These are phyloP conservation scores for Ameiurus melas DNA, from an alignment of 2,113 vertebrate species.

Conservation along the genomic window DNA sequence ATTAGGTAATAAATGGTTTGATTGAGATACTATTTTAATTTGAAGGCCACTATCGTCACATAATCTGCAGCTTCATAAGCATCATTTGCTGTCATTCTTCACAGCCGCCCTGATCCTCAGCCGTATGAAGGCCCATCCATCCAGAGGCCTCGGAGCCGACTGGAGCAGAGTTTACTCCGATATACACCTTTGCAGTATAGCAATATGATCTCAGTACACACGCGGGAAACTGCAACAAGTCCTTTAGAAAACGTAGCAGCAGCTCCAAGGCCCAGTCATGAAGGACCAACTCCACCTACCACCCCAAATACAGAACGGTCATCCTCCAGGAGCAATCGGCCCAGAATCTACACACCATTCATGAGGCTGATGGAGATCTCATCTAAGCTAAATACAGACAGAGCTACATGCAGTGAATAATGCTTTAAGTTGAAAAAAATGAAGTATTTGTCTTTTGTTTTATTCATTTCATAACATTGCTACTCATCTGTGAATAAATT, in stretches of 20 bases:
- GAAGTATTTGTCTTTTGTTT: conserved; percentile 46
- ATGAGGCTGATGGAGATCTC: conserved; percentile 85
- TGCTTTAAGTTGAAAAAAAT: conserved; percentile 20
- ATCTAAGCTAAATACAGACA: conserved; percentile 65
- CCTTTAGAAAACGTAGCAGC: conserved; percentile 3
- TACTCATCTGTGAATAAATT: conserved; percentile 59
- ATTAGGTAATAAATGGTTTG: conserved; percentile 75
- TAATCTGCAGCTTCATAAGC: neutral
- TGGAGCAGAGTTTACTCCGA: conserved; percentile 70
- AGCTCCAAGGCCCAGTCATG: conserved; percentile 31
- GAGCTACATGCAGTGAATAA: neutral
- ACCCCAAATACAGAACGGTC: conserved; percentile 40
- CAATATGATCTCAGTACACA: conserved; percentile 54
- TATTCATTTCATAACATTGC: conserved; percentile 53
- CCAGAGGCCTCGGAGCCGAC: conserved; percentile 65
- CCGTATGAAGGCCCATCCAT: conserved; percentile 29
- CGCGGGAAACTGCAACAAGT: conserved; percentile 30
- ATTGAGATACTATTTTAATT: conserved; percentile 30
- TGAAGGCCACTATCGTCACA: conserved; percentile 8
- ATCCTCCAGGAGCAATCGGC: conserved; percentile 19
- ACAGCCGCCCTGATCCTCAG: conserved; percentile 24
- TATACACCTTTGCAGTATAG: conserved; percentile 73
- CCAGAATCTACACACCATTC: conserved; percentile 79
- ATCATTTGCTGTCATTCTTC: neutral
- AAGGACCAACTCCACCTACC: conserved; percentile 44